Evolutionary conservation across 2,113 vertebrate genomes (phyloP).

Genomic region (Pangasianodon gigas): DNA sequence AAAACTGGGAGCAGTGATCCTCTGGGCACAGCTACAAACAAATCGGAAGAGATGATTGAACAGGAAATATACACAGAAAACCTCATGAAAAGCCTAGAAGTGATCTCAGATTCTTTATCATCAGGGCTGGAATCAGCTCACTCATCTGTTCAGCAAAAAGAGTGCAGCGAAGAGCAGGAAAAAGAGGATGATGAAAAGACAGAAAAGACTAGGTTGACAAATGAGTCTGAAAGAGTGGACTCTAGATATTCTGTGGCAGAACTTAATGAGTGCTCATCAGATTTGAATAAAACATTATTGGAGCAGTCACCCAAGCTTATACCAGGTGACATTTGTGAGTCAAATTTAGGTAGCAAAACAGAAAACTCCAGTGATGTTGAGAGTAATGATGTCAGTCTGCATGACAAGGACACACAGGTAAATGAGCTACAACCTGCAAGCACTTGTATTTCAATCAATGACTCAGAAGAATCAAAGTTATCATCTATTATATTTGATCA

Average conservation of each 20-base stretch:
- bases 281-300: conserved; percentile 49
- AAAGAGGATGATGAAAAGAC: conserved; percentile 55
- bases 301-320: conserved; percentile 53
- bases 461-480: conserved; percentile 47
- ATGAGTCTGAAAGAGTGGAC: conserved; percentile 41
- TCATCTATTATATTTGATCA: conserved; percentile 18
- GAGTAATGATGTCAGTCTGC: conserved; percentile 54
- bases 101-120: conserved; percentile 70
- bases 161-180: conserved; percentile 54
- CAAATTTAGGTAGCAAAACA: conserved; percentile 52
- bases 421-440: conserved; percentile 51
- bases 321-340: conserved; percentile 56
- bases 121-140: conserved; percentile 59
- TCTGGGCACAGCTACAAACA: conserved; percentile 40
- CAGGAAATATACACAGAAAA: conserved; percentile 64
- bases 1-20: conserved; percentile 44
- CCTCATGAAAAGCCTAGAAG: conserved; percentile 70
- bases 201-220: conserved; percentile 52
- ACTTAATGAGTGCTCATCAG: conserved; percentile 31
- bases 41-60: conserved; percentile 70
- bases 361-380: conserved; percentile 35
- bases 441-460: conserved; percentile 48
- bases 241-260: conserved; percentile 19
- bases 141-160: conserved; percentile 40
- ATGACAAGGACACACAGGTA: conserved; percentile 52